phyloP scores from a whole-genome alignment of 1,140 invertebrate genomes.

The Papilio dardanus region DNA sequence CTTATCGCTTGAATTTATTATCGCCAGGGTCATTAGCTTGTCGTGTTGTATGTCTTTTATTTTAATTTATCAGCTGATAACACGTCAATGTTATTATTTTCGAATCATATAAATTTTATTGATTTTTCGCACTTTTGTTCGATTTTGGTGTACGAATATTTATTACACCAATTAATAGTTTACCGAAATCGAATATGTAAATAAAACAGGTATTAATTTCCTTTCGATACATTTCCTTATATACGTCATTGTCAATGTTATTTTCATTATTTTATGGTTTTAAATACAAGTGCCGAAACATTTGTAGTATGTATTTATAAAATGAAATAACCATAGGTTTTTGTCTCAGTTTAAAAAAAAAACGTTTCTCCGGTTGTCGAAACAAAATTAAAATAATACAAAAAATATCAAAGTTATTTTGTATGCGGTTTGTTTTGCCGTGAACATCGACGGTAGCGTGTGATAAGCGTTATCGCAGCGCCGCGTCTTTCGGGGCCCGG shows the following conservation, averaged over 20 bases:
- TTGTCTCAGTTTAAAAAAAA: background rate
- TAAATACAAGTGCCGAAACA: too few species aligned
- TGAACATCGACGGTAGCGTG: background rate
- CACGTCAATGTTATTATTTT: slow-evolving; percentile 16
- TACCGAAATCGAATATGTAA: too few species aligned
- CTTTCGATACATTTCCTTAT: too few species aligned
- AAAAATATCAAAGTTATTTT: background rate
- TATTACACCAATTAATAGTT: background rate
- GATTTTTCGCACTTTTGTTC: background rate
- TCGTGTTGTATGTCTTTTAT: background rate
- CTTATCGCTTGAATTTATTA: background rate
- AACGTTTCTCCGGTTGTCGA: background rate
- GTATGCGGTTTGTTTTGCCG: slow-evolving; percentile 8
- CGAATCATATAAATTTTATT: background rate
- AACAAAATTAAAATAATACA: background rate
- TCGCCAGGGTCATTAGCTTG: slow-evolving; percentile 8
- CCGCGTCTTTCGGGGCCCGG: background rate
- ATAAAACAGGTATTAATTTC: too few species aligned
- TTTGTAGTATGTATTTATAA: too few species aligned
- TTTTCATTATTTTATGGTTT: too few species aligned
- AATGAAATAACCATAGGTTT: too few species aligned
- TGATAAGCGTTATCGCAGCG: slow-evolving; percentile 6
- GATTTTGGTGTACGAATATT: background rate
- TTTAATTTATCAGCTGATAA: slow-evolving; percentile 17
- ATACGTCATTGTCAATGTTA: too few species aligned